phyloP scores from a whole-genome alignment of 2,888 invertebrate genomes.

The Polia nebulosa region DNA sequence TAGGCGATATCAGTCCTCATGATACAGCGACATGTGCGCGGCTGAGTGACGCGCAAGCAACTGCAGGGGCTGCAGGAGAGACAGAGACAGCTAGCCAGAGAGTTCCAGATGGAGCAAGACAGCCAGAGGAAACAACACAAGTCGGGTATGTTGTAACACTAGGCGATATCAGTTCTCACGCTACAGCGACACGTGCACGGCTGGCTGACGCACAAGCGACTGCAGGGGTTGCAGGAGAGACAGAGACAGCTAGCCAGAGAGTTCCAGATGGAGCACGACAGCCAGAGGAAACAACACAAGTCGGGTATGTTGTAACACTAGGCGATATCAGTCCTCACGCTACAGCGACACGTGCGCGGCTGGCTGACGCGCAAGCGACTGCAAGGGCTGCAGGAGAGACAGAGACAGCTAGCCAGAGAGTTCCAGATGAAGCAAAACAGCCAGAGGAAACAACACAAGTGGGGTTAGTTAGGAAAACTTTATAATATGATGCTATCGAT shows the following conservation, averaged over 20 bases:
- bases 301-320: slow-evolving; percentile 57
- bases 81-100: slow-evolving; percentile 85
- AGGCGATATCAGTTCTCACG: slow-evolving; percentile 92
- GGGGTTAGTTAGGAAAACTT: neutral
- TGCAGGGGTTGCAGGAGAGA: slow-evolving; percentile 86
- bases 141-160: slow-evolving; percentile 60
- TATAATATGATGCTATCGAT: too few species aligned
- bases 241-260: slow-evolving; percentile 86
- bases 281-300: slow-evolving; percentile 83
- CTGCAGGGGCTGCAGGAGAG: slow-evolving; percentile 86
- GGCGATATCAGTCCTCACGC: slow-evolving; percentile 92
- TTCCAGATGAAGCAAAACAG: slow-evolving; percentile 84
- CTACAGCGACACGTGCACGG: slow-evolving; percentile 93
- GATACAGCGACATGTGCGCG: slow-evolving; percentile 93
- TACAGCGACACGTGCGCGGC: slow-evolving; percentile 93
- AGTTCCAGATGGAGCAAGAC: slow-evolving; percentile 86
- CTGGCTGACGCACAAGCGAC: slow-evolving; percentile 92
- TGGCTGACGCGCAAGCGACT: slow-evolving; percentile 92
- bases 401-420: slow-evolving; percentile 85
- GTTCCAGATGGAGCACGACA: slow-evolving; percentile 85
- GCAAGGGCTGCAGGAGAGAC: slow-evolving; percentile 86
- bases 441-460: slow-evolving; percentile 80
- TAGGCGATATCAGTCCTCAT: slow-evolving; percentile 93
- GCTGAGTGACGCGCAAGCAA: slow-evolving; percentile 92
- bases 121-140: slow-evolving; percentile 83